These are phyloP conservation scores for Acarapis woodi DNA, from an alignment of 1,140 invertebrate genomes.

Conservation along the genomic window DNA sequence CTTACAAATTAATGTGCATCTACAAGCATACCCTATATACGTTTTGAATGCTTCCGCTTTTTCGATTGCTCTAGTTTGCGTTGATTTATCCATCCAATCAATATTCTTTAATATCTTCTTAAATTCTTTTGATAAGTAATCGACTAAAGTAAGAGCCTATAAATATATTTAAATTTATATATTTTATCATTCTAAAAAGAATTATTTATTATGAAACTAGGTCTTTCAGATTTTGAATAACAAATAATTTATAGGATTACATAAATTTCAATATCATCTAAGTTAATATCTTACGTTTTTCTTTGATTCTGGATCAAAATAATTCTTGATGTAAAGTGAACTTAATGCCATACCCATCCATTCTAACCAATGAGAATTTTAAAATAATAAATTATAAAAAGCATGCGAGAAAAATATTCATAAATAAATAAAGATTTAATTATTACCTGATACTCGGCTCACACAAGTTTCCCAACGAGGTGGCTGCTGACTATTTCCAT, in stretches of 20 bases:
- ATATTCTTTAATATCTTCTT: constrained; percentile 30
- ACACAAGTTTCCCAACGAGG: constrained; percentile 16
- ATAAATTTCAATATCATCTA: no score
- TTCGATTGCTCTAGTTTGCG: constrained; percentile 30
- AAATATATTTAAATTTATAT: no score
- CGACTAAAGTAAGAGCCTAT: constrained; percentile 14
- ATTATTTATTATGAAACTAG: no score
- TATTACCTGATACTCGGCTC: constrained; percentile 14
- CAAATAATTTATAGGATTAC: no score
- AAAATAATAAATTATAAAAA: no score
- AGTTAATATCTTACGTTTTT: no score
- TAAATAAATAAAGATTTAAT: no score
- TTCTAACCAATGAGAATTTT: no score
- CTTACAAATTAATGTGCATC: no score
- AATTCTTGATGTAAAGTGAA: constrained; percentile 20
- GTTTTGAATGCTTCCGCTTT: constrained; percentile 21
- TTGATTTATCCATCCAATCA: constrained; percentile 71
- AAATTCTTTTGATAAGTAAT: constrained; percentile 15
- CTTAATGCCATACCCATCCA: constrained; percentile 21
- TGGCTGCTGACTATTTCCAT: constrained; percentile 26
- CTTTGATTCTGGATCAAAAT: constrained; percentile 22
- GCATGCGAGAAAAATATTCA: no score
- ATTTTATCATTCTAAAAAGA: no score
- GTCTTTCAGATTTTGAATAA: no score
- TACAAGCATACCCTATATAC: constrained; percentile 23